Percentiles rank a stretch among this genome's conserved stretches.
These are phyloP conservation scores for Pterocles gutturalis DNA, from an alignment of 2,113 vertebrate species.

Conservation along the genomic window DNA sequence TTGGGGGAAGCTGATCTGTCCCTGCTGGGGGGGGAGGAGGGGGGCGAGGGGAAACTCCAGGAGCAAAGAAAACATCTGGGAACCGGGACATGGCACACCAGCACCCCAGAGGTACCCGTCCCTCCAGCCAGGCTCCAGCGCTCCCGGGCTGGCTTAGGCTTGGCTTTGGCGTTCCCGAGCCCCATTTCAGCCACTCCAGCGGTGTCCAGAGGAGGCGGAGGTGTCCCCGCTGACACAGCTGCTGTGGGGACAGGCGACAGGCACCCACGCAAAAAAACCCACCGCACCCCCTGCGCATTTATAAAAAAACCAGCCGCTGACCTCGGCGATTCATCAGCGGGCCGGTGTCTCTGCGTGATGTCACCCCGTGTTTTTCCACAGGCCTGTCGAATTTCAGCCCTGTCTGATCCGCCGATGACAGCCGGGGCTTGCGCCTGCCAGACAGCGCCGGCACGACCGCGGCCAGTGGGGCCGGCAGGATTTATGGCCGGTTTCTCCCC, in stretches of 20 bases:
- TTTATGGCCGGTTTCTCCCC: background rate
- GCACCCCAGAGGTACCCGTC: accelerated
- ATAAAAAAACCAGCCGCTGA: constrained; percentile 41
- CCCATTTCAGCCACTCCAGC: accelerated
- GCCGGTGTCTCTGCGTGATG: constrained; percentile 46
- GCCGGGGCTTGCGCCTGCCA: background rate
- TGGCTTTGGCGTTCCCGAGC: background rate
- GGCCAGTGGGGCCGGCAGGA: background rate
- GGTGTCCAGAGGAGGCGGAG: accelerated
- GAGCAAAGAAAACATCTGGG: background rate
- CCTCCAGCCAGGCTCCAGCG: background rate
- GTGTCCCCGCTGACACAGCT: too few relatives aligned
- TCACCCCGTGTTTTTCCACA: constrained; percentile 59
- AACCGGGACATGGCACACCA: accelerated
- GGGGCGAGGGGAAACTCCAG: background rate
- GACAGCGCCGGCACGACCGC: background rate
- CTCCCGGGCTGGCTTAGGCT: accelerated
- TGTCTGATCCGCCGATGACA: background rate
- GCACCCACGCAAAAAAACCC: background rate
- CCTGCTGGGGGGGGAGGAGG: background rate
- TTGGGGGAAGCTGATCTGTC: background rate
- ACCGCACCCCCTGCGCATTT: background rate
- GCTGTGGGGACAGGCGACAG: background rate
- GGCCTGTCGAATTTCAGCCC: constrained; percentile 7
- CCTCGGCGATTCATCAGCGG: background rate